Percentiles rank a stretch among this genome's conserved stretches.
These are phyloP conservation scores for Equus przewalskii DNA, from an alignment of 2,113 vertebrate genomes.

Conservation along the genomic window DNA sequence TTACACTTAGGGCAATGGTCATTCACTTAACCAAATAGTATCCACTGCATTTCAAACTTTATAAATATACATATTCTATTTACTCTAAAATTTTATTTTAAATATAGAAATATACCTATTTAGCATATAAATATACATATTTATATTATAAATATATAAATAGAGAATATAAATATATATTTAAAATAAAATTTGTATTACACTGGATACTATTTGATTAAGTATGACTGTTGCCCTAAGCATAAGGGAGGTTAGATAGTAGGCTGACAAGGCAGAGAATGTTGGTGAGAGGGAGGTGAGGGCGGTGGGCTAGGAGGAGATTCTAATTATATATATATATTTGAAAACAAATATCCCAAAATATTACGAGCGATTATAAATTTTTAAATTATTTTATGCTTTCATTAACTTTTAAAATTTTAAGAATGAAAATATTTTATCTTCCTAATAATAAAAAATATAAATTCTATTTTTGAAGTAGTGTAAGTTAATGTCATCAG, in stretches of 20 bases:
- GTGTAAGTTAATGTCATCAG: background rate
- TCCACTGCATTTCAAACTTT: background rate
- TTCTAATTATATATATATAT: background rate
- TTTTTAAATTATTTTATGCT: background rate
- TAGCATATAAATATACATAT: background rate
- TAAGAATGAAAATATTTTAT: slow-evolving; percentile 21
- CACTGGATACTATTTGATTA: background rate
- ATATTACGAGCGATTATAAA: background rate
- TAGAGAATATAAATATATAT: background rate
- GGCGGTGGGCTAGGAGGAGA: background rate
- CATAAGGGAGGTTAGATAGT: background rate
- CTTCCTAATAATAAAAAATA: background rate
- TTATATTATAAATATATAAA: background rate
- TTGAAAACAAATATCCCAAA: background rate
- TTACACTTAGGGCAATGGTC: background rate
- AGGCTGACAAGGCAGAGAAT: background rate
- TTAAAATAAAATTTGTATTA: background rate
- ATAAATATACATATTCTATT: background rate
- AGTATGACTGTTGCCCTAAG: background rate
- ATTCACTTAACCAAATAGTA: background rate
- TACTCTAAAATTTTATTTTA: background rate
- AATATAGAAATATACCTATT: background rate
- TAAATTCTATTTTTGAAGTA: background rate
- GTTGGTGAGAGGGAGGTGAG: background rate
- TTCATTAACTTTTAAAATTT: slow-evolving; percentile 22